Evolutionary conservation across 2,113 vertebrate species (phyloP), one percentile per base, ranked within the genome.

Genomic region (Zosterops lateralis): DNA sequence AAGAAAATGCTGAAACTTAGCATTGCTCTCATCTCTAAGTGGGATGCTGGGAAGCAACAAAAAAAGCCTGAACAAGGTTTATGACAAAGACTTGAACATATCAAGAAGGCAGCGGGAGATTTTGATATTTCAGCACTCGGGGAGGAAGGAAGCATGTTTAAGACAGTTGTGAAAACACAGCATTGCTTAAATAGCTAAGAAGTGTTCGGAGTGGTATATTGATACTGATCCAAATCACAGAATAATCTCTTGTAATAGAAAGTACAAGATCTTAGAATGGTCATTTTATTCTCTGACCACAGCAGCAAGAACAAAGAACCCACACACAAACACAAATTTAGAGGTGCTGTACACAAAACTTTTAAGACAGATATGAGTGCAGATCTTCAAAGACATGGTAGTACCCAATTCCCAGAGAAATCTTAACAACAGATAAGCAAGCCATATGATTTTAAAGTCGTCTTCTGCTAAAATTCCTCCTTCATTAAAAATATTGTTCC

Each of bases 171-270:
- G 15, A 34, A 81, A 91, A 80, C 17, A 67, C 4, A 82, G 10
- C 36, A 48, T 16, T 80, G 17, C 54, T 84, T 53, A 36, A 87
- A 85, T 31, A 83, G 44, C 24, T 67, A 68, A 32, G 61, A 47
- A 68, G 28, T 54, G 28, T 28, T 47, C 72, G 48, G 40, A 45
- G 54, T 0, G 0, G 40, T 32, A 40, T 65, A 70, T 40, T 70
- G 53, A 79, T 53, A 88, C 10, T 0, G 0, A 90, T 34, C 21
- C 68, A 67, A 73, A 75, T n/a, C 1, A 1, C 24, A 74, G 58
- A 87, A 87, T 20, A 72, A 66, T 28, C 36, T 61, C 29, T 44
- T 83, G 24, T 50, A 58, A 84, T 4, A 80, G 22, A 71, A 92
- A 65, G 47, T 40, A 86, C 38, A 77, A 40, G 16, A 72, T 73